Evolutionary conservation across 2,888 invertebrate species (phyloP).

Genomic region (Tortrix viridana): DNA sequence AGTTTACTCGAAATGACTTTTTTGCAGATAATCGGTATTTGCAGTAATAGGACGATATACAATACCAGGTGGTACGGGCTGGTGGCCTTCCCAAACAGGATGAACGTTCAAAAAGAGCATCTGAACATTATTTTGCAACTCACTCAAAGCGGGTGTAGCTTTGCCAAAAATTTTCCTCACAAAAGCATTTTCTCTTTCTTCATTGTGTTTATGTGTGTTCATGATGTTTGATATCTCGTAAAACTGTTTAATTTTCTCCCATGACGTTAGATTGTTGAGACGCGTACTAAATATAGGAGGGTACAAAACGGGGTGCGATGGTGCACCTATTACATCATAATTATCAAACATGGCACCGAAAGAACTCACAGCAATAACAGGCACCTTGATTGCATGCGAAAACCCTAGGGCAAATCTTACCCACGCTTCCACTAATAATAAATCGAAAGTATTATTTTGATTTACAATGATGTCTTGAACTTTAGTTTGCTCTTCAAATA

Average conservation of each 20-base stretch:
- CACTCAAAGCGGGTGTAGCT: slow-evolving; percentile 44
- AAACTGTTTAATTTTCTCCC: not conserved
- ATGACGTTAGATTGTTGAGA: slow-evolving; percentile 18
- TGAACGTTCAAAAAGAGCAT: slow-evolving; percentile 69
- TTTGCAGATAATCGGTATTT: too few relatives aligned
- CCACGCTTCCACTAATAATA: slow-evolving; percentile 1
- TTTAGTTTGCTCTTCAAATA: not conserved
- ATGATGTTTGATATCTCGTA: too few relatives aligned
- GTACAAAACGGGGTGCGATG: slow-evolving; percentile 25
- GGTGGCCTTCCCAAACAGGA: slow-evolving; percentile 57
- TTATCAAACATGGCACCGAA: not conserved
- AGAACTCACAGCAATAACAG: not conserved
- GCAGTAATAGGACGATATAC: too few relatives aligned
- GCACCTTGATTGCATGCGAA: slow-evolving; percentile 4
- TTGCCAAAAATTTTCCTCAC: slow-evolving; percentile 48
- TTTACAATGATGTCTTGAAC: not conserved
- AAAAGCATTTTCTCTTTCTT: slow-evolving; percentile 39
- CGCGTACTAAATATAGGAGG: slow-evolving; percentile 3
- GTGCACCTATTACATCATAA: slow-evolving; percentile 23
- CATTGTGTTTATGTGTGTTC: too few relatives aligned
- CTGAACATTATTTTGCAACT: slow-evolving; percentile 53
- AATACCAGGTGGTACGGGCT: slow-evolving; percentile 67
- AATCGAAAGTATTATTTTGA: slow-evolving; percentile 2
- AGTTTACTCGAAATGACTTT: too few relatives aligned
- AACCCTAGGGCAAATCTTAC: not conserved